Evolutionary conservation across 2,797 vertebrate species (phyloP), one percentile per base, ranked within the genome.

Genomic region (Gymnodraco acuticeps): DNA sequence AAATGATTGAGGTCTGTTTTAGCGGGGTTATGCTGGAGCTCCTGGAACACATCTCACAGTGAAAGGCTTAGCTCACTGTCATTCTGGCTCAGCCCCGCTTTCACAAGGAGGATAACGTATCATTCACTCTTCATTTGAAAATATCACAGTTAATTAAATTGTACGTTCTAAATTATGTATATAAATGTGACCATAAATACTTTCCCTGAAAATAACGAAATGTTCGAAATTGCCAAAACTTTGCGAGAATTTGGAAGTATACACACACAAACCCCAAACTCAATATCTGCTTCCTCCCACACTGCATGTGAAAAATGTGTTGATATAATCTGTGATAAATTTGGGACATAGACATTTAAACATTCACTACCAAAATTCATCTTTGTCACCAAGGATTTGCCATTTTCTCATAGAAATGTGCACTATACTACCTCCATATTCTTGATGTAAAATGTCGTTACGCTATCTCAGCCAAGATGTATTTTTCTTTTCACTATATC

Each of bases 31-130:
- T 66, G 70, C 84, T 78, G 56, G 8, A 64, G 58, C 42, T 72
- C 73, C 85, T 90, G 88, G 81, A 87, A 76, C 60, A 71, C 72
- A 87, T 89, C 83, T 88, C 11, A 47, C 45, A 38, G 33, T n/a
- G 8, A 17, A 61, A 31, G 63, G 77, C 56, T 89, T 67, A 83
- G 74, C 17, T 62, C 19, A 9, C 15, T 76, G 80, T 73, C 73
- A 73, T 12, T 62, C 62, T 48, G 46, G 19, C 64, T 64, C 59
- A 70, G 62, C 20, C 17, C 5, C 47, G 33, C 50, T 80, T 51
- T 41, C 33, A 48, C 23, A 64, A 76, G 23, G 27, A 45, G 47
- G 64, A 67, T 17, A 16, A 78, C 47, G 15, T 61, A 53, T 54
- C 20, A 66, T 4, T 42, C 7, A 58, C 20, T 53, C 3, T 7